phyloP scores from a whole-genome alignment of 2,888 invertebrate genomes.

The Phalera bucephala region DNA sequence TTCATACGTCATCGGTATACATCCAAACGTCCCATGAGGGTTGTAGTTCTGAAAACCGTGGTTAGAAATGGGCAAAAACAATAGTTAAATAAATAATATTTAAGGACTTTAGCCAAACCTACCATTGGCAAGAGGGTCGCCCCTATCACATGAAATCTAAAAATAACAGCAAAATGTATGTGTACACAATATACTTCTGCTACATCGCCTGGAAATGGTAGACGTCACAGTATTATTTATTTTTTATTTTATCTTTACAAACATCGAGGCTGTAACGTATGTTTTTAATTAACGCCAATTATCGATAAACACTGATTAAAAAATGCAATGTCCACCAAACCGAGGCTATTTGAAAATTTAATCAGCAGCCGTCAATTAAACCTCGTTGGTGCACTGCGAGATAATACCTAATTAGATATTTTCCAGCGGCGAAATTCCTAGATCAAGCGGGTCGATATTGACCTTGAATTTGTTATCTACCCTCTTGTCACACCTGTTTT shows the following conservation, averaged over 20 bases:
- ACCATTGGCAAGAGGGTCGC: too few species aligned
- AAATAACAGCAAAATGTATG: too few species aligned
- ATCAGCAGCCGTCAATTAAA: neutral
- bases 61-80: too few species aligned
- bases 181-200: too few species aligned
- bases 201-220: too few species aligned
- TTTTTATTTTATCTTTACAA: constrained; percentile 3
- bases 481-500: constrained; percentile 3
- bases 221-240: neutral
- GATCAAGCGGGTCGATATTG: constrained; percentile 13
- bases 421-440: neutral
- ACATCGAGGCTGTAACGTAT: constrained; percentile 5
- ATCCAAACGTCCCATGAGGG: too few species aligned
- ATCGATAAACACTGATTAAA: constrained; percentile 1
- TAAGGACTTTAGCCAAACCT: too few species aligned
- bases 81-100: too few species aligned
- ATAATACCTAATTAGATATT: neutral
- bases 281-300: constrained; percentile 7
- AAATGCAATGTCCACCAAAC: constrained; percentile 1
- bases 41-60: too few species aligned
- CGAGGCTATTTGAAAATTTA: constrained; percentile 6
- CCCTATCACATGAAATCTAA: too few species aligned
- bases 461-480: constrained; percentile 12
- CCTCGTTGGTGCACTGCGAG: neutral
- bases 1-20: too few species aligned